A percentile compares a stretch with the other conserved stretches of the same genome.
Evolutionary conservation across 1,140 invertebrate genomes (phyloP).

Genomic region (Lamellibrachia luymesi): DNA sequence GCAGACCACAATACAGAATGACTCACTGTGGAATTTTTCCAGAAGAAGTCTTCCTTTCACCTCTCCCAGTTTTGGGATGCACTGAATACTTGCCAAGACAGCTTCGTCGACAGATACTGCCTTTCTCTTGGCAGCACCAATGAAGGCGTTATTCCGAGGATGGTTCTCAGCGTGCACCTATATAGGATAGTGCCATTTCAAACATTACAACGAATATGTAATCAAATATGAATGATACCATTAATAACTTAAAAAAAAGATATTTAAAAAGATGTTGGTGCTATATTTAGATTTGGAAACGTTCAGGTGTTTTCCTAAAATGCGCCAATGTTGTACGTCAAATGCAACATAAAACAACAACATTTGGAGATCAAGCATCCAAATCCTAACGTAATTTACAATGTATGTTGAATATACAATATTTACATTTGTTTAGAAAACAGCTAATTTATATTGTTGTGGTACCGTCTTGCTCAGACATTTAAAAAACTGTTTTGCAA

Average conservation of each 20-base stretch:
- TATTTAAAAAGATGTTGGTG: background rate
- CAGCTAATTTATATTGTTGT: too few relatives aligned
- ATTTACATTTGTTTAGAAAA: too few relatives aligned
- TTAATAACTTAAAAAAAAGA: background rate
- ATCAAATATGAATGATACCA: background rate
- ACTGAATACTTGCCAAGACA: background rate
- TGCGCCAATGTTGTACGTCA: too few relatives aligned
- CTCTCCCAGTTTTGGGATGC: background rate
- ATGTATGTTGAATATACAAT: too few relatives aligned
- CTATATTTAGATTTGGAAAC: too few relatives aligned
- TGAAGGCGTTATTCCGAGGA: background rate
- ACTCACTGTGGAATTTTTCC: background rate
- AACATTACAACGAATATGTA: background rate
- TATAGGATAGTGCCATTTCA: background rate
- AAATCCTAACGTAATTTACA: too few relatives aligned
- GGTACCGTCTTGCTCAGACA: too few relatives aligned
- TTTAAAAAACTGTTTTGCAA: too few relatives aligned
- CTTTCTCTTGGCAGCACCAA: background rate
- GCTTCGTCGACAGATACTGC: background rate
- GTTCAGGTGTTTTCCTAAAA: too few relatives aligned
- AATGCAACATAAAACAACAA: too few relatives aligned
- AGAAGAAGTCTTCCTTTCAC: background rate
- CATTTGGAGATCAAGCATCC: too few relatives aligned
- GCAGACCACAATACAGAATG: background rate
- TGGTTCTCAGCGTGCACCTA: background rate